Percentiles rank a stretch among this genome's conserved stretches.
phyloP scores from a whole-genome alignment of 2,113 vertebrate species.

The Holacanthus passer region DNA sequence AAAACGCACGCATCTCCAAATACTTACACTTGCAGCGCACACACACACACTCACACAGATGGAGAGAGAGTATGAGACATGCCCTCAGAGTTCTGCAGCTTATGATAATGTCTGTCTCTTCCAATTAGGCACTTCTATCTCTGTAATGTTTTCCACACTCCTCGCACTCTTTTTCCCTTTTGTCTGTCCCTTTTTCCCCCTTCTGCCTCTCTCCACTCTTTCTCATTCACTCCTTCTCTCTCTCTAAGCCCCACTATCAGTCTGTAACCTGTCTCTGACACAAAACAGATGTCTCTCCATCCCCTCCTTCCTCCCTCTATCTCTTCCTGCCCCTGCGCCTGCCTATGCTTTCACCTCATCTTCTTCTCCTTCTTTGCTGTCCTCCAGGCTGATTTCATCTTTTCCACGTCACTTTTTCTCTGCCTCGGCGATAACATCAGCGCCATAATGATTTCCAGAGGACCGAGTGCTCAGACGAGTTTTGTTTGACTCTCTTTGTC shows the following conservation, averaged over 20 bases:
- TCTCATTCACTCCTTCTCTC: slow-evolving; percentile 40
- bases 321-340: slow-evolving; percentile 64
- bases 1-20: slow-evolving; percentile 14
- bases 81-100: slow-evolving; percentile 52
- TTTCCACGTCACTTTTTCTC: slow-evolving; percentile 7
- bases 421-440: slow-evolving; percentile 9
- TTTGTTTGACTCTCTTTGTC: slow-evolving; percentile 49
- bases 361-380: slow-evolving; percentile 46
- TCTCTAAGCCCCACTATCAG: slow-evolving; percentile 65
- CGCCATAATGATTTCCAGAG: slow-evolving; percentile 58
- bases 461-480: slow-evolving; percentile 12
- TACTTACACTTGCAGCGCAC: not conserved
- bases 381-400: not conserved
- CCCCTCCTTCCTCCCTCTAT: slow-evolving; percentile 57
- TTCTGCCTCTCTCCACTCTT: slow-evolving; percentile 42
- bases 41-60: not conserved
- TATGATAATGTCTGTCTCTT: slow-evolving; percentile 70
- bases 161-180: slow-evolving; percentile 31
- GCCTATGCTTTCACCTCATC: slow-evolving; percentile 44
- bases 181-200: slow-evolving; percentile 33
- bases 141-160: slow-evolving; percentile 70
- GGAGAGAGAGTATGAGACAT: slow-evolving; percentile 22
- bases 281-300: slow-evolving; percentile 77
- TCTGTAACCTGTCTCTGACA: slow-evolving; percentile 72
- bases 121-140: slow-evolving; percentile 68